Evolutionary conservation across 2,113 vertebrate species (phyloP), one percentile per base, ranked within the genome.

Genomic region (Pteropus alecto): DNA sequence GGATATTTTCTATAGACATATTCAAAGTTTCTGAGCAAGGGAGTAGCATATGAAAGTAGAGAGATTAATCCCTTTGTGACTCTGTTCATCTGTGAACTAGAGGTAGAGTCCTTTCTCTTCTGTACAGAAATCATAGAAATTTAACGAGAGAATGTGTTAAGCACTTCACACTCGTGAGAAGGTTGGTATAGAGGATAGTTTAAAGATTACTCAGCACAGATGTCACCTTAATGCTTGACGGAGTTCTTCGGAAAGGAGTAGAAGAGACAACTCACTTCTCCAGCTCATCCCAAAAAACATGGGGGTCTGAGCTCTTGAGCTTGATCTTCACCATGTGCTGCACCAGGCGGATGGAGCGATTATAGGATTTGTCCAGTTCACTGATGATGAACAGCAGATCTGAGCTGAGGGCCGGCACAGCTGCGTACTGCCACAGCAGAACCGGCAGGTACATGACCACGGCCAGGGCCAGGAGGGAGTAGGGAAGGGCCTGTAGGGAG

Each of bases 361-460:
- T 99, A 98, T 99, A 99, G 48, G 99, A 99, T 88, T 99, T 99
- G 97, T 99, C 99, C 78, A 99, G 98, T 94, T 99, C 99, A 0
- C 99, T 99, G 3, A 99, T 99, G 97, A 99, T 98, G 98, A 99
- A 99, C 70, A 99, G 99, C 95, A 99, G 98, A 98, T 99, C 99
- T 0, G 98, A 99, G 93, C 98, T 99, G 74, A 99, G 99, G 1
- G 98, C 97, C 0, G 99, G 99, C 46, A 97, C 98, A 0, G 99
- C 99, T 0, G 99, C 98, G 0, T 99, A 99, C n/a, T 99, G 99
- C 99, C 99, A 99, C 92, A 99, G 99, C 93, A 99, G 98, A 74
- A 98, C 99, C 0, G 99, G 99, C 74, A 99, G 98, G 97, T 99
- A 99, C 99, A 99, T 99, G 95, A 98, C 98, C 96, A 99, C 97